Conservation (phyloP, 64 coral and sea anemone species). For the Porites lutea region DNA sequence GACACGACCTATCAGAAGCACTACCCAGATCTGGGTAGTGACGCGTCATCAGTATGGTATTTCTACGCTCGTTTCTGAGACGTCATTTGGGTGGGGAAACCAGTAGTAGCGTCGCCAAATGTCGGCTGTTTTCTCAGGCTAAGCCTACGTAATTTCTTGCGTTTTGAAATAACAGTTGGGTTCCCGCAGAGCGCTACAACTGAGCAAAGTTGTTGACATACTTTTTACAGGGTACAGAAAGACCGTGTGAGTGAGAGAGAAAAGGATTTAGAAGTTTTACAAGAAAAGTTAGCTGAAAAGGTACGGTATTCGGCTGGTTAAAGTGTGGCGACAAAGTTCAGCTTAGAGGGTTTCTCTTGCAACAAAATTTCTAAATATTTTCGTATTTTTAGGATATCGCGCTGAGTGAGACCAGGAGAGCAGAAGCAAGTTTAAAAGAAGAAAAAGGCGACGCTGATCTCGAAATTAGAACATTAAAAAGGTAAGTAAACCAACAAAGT, state of each 20-base stretch:
- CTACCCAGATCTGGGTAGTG: too few relatives aligned
- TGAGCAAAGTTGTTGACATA: background rate
- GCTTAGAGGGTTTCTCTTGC: background rate
- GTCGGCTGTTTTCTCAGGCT: too few relatives aligned
- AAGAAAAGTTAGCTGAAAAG: slow-evolving; percentile 67
- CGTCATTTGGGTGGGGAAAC: too few relatives aligned
- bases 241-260: slow-evolving; percentile 77
- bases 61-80: too few relatives aligned
- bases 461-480: slow-evolving; percentile 41
- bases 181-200: background rate
- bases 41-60: too few relatives aligned
- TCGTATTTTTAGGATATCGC: background rate
- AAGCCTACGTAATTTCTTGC: too few relatives aligned
- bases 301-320: background rate
- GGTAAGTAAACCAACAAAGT: background rate
- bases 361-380: background rate
- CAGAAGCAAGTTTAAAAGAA: slow-evolving; percentile 38
- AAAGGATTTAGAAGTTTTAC: slow-evolving; percentile 69
- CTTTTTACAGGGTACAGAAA: slow-evolving; percentile 70
- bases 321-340: background rate
- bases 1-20: too few relatives aligned
- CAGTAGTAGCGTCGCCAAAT: too few relatives aligned
- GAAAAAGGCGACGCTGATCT: slow-evolving; percentile 31
- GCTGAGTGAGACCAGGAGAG: slow-evolving; percentile 42
- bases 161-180: too few relatives aligned